Base-by-base conservation (phyloP, 2,797 vertebrate genomes). In the Silurus aristotelis region DNA sequence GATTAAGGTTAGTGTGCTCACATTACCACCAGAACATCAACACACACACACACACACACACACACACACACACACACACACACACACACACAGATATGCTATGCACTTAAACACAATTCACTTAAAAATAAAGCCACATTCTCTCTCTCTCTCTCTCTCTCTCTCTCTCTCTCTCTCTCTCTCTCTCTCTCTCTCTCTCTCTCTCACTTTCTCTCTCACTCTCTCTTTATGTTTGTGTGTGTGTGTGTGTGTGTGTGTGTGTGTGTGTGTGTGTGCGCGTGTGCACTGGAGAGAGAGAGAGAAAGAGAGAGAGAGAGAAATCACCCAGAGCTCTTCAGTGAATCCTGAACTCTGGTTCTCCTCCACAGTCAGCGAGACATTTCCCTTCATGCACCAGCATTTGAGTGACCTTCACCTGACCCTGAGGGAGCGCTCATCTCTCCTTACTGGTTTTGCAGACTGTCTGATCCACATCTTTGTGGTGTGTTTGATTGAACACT, bases 341-440 rank as follows among this genome's bases (percentile, higher is more conserved):
- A 52, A 52, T 52, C 46, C 46, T 27, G 20, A 67, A 66, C 71
- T 80, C 68, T 80, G 19, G 22, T 60, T 70, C 8, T 0, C 27
- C 61, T 70, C 67, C 38, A 72, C 46, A 83, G 70, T 52, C 83
- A 79, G 68, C 25, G 77, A 61, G 31, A 86, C 83, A 83, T 84
- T 73, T 77, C 83, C 60, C 75, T 79, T 80, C 60, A 80, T 83
- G 80, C 66, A 75, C 82, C 76, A 75, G 79, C 75, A 86, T 15
- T 31, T 67, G 13, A 83, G 55, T 58, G 83, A 58, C 80, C 66
- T 46, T 87, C 85, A 79, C 64, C 56, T 64, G 20, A 85, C n/a
- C 31, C 5, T 68, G 78, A 77, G 60, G 67, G 48, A 79, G 77
- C n/a, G 31, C 73, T 58, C 61, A 61, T 52, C 56, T 80, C 71